A percentile compares a stretch with the other conserved stretches of the same genome.
phyloP scores from a whole-genome alignment of 2,113 vertebrate genomes.

The Empidonax alnorum region DNA sequence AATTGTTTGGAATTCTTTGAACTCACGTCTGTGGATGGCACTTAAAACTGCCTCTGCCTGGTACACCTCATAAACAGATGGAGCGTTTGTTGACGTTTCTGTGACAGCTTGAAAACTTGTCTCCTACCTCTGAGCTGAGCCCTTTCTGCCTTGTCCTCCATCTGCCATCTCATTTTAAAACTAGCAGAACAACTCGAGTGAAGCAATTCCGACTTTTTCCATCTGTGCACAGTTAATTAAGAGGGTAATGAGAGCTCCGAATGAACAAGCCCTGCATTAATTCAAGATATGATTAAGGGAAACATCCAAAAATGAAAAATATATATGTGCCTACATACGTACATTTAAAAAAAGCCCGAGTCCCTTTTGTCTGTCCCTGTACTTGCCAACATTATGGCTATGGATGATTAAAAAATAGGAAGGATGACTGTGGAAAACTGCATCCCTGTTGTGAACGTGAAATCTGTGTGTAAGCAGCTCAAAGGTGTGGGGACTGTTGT shows the following conservation, averaged over 20 bases:
- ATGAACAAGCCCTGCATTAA: constrained; percentile 83
- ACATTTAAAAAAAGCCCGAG: not conserved
- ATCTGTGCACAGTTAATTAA: constrained; percentile 88
- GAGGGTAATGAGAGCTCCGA: constrained; percentile 85
- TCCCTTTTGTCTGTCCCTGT: constrained; percentile 22
- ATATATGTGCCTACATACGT: not conserved
- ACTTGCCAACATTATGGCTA: not conserved
- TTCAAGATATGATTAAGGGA: constrained; percentile 85
- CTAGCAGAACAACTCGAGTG: constrained; percentile 83
- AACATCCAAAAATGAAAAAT: constrained; percentile 69
- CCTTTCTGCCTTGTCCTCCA: constrained; percentile 80
- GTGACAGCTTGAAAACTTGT: constrained; percentile 86
- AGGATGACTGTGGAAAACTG: not conserved
- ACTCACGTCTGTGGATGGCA: constrained; percentile 50
- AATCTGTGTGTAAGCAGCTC: not conserved
- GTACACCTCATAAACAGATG: constrained; percentile 78
- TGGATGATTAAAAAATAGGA: not conserved
- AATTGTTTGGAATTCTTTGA: constrained; percentile 63
- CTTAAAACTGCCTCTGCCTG: constrained; percentile 57
- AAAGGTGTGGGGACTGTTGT: not conserved
- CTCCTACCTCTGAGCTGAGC: constrained; percentile 80
- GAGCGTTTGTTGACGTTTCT: constrained; percentile 81
- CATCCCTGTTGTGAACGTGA: not conserved
- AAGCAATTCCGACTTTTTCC: constrained; percentile 86
- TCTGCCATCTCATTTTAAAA: constrained; percentile 85